Evolutionary conservation across 1,140 invertebrate species (phyloP).

Genomic region (Hypsibius dujardini): DNA sequence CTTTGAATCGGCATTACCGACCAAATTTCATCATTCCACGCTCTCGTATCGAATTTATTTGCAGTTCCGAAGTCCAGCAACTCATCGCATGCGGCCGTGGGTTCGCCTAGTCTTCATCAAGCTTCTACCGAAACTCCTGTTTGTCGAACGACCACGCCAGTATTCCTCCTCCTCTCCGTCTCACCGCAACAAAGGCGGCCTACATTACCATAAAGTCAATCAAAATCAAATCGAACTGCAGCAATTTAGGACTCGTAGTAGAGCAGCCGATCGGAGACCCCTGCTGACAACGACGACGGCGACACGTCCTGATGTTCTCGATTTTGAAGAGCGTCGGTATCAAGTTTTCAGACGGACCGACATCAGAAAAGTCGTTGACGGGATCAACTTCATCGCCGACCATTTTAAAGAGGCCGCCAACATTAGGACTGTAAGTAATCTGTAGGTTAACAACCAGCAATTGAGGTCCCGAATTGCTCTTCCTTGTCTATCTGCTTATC

Average conservation of each 20-base stretch:
- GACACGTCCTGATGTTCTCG: too few relatives aligned
- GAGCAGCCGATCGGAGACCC: too few relatives aligned
- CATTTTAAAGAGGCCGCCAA: neutral
- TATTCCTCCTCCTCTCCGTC: too few relatives aligned
- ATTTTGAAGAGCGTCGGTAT: too few relatives aligned
- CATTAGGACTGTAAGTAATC: neutral
- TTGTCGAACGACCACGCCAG: conserved; percentile 45
- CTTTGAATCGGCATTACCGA: neutral
- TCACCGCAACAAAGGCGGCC: too few relatives aligned
- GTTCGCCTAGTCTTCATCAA: conserved; percentile 69
- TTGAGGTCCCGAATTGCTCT: too few relatives aligned
- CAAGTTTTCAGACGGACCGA: neutral
- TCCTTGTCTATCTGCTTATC: too few relatives aligned
- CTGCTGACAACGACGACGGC: too few relatives aligned
- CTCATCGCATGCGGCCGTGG: conserved; percentile 88
- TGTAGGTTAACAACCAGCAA: too few relatives aligned
- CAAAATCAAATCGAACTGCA: too few relatives aligned
- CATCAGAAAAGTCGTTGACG: neutral
- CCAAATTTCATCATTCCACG: neutral
- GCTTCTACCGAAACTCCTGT: conserved; percentile 55
- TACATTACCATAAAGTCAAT: too few relatives aligned
- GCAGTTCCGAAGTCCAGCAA: conserved; percentile 80
- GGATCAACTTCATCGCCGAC: conserved; percentile 6
- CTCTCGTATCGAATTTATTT: neutral
- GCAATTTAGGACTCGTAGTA: too few relatives aligned